A percentile compares a stretch with the other conserved stretches of the same genome.
Evolutionary conservation across 2,797 vertebrate genomes (phyloP).

Genomic region (Cuculus canorus): DNA sequence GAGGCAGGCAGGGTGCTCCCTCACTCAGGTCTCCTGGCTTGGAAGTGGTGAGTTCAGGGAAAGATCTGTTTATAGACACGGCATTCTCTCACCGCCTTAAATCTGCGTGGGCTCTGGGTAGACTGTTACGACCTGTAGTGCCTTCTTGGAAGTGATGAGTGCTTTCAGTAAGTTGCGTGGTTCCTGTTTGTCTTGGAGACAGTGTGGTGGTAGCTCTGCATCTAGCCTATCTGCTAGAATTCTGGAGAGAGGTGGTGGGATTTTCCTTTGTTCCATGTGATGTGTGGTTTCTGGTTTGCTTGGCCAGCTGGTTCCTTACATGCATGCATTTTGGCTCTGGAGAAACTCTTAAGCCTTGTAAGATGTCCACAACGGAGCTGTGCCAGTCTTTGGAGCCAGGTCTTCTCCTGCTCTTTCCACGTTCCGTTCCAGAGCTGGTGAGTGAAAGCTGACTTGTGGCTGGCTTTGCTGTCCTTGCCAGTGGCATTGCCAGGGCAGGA

Average conservation of each 20-base stretch:
- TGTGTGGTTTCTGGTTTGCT: background rate
- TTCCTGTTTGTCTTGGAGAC: fast-evolving
- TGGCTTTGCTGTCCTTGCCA: background rate
- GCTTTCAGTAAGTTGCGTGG: background rate
- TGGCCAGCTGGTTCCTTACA: background rate
- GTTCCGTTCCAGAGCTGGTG: background rate
- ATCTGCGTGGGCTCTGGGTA: background rate
- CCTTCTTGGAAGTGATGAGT: background rate
- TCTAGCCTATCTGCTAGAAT: background rate
- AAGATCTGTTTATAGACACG: background rate
- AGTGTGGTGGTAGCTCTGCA: background rate
- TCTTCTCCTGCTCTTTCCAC: background rate
- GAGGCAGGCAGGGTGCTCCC: background rate
- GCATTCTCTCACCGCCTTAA: background rate
- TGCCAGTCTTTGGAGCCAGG: background rate
- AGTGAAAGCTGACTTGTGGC: background rate
- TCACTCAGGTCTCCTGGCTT: background rate
- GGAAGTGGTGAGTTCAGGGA: background rate
- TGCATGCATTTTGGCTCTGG: fast-evolving
- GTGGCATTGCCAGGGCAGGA: background rate
- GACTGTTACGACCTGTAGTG: fast-evolving
- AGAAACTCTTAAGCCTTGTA: background rate
- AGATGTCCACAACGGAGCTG: background rate
- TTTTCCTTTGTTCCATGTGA: background rate
- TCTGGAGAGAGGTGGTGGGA: background rate